These are phyloP conservation scores for Drosophila testacea DNA, from an alignment of 2,888 invertebrate species.

Conservation along the genomic window DNA sequence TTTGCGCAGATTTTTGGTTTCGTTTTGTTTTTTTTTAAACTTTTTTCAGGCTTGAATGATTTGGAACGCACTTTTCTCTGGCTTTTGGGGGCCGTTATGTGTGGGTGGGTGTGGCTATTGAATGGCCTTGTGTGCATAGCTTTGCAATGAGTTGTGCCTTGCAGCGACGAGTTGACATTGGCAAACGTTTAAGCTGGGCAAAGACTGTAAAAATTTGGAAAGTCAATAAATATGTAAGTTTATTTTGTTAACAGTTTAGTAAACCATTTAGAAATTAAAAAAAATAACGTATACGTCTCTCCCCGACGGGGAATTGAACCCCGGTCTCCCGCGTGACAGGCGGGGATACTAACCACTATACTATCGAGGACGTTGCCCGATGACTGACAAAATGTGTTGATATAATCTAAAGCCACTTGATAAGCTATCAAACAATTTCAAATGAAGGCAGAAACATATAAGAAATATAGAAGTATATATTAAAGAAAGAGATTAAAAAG, in stretches of 20 bases:
- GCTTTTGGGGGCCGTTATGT: conserved; percentile 29
- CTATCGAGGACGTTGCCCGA: conserved; percentile 48
- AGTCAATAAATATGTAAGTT: conserved; percentile 5
- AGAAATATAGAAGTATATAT: background rate
- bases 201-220: conserved; percentile 10
- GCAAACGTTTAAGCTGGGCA: conserved; percentile 8
- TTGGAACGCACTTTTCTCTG: conserved; percentile 66
- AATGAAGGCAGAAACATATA: background rate
- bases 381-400: rapidly evolving
- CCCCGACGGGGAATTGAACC: conserved; percentile 75
- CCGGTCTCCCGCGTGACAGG: conserved; percentile 72
- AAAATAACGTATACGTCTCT: conserved; percentile 17
- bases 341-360: conserved; percentile 73
- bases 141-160: conserved; percentile 13
- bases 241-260: background rate
- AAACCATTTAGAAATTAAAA: conserved; percentile 1
- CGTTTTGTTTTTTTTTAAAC: conserved; percentile 12
- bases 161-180: conserved; percentile 30
- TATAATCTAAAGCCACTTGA: background rate
- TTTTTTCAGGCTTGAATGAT: conserved; percentile 65
- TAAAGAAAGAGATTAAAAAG: background rate
- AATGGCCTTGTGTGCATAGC: conserved; percentile 25
- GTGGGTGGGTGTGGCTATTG: conserved; percentile 58
- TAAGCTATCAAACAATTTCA: background rate
- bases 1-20: conserved; percentile 69